Base-by-base conservation (phyloP, 2,888 invertebrate genomes). In the Archips xylosteana region DNA sequence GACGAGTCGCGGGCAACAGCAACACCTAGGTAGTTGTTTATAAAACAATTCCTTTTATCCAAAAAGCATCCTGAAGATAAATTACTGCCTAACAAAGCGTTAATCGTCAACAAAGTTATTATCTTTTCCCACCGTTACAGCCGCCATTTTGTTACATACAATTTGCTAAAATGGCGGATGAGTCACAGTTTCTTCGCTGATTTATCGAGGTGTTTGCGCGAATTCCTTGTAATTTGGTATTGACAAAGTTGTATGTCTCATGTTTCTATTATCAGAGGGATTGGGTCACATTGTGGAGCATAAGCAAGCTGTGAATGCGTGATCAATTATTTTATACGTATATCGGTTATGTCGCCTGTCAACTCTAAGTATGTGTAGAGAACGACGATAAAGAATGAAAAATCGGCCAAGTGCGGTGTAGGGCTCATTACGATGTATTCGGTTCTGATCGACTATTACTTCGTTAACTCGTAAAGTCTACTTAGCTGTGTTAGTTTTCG, bases 131-230 rank as follows among this genome's bases (percentile, higher is more conserved):
- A 75, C 74, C 75, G 75, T 78, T 75, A 71, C 70, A 68, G 72
- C 76, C 54, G 79, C 81, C 78, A 80, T 82, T 79, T 81, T 82
- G 79, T 78, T 77, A 76, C 74, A 79, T 79, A 78, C 78, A 82
- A 83, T 81, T 83, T 80, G 79, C 78, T 78, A 79, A 79, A 84
- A 81, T 63, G 81, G 78, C 75, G 74, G 77, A 76, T 84, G 84
- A 84, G 82, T 83, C 75, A 82, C 81, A 70, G 68, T 62, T 76
- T 66, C 36, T 59, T 42, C 54, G 57, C 72, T 76, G 77, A 78
- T 77, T 78, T 78, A 77, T 78, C 65, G 73, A 67, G 75, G 74
- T 75, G 75, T 77, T 78, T 77, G 75, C 68, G 70, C 64, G 75
- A 47, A 72, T 69, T 65, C 73, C 71, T 68, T 72, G 57, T 71